Conservation (phyloP, 2,888 invertebrate genomes). For the Pseudanteris insignis region DNA sequence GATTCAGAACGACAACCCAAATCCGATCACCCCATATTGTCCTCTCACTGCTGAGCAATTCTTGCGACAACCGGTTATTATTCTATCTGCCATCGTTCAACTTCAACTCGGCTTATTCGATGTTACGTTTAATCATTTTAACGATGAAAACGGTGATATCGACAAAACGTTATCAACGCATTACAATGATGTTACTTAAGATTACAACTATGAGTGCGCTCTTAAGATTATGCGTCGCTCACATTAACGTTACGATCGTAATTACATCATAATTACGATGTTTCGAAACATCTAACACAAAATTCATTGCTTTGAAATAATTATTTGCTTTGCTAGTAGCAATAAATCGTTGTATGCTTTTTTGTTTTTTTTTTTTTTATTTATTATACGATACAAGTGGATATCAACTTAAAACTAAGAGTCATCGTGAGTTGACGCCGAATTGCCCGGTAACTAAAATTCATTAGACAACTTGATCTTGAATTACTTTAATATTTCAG, state of each 20-base stretch:
- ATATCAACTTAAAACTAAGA: not conserved
- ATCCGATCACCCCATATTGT: constrained; percentile 43
- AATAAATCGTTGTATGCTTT: constrained; percentile 16
- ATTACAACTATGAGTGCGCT: no score
- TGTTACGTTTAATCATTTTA: no score
- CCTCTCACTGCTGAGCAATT: constrained; percentile 41
- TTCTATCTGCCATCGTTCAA: constrained; percentile 29
- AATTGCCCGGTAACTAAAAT: constrained; percentile 3
- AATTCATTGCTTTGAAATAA: constrained; percentile 2
- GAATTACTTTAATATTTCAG: no score
- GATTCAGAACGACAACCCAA: constrained; percentile 39
- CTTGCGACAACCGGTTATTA: constrained; percentile 48
- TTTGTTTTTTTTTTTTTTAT: no score
- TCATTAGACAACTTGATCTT: not conserved
- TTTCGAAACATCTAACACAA: constrained; percentile 17
- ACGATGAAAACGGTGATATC: no score
- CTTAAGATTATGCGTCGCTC: no score
- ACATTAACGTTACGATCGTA: no score
- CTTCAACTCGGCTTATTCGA: constrained; percentile 8
- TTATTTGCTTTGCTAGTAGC: constrained; percentile 7
- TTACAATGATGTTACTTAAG: no score
- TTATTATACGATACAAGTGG: not conserved
- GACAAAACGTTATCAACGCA: no score
- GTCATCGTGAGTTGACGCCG: constrained; percentile 2
- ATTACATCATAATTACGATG: constrained; percentile 13